These are phyloP conservation scores for Morphnarchus princeps DNA, from an alignment of 2,113 vertebrate genomes.

Conservation along the genomic window DNA sequence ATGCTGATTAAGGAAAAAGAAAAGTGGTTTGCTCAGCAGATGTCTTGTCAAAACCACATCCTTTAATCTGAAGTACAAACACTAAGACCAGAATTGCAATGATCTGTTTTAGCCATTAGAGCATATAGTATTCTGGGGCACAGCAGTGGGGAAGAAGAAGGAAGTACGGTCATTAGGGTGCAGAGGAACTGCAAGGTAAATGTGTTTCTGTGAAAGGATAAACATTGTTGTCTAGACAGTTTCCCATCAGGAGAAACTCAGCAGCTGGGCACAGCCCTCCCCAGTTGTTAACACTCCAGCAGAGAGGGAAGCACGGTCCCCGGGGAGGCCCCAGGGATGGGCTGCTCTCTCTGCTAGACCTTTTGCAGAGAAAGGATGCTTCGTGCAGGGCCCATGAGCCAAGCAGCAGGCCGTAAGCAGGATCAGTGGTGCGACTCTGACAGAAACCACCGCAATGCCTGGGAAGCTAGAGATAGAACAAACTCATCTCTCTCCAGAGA, in stretches of 20 bases:
- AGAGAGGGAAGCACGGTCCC: rapidly evolving
- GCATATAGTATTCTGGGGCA: not conserved
- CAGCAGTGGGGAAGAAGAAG: not conserved
- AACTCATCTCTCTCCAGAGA: not conserved
- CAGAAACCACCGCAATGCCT: not conserved
- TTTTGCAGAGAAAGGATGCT: not conserved
- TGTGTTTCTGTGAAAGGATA: not conserved
- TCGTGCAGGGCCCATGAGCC: rapidly evolving
- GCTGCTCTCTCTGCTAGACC: too few species aligned
- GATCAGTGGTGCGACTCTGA: rapidly evolving
- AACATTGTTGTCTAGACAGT: not conserved
- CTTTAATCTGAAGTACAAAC: constrained; percentile 28
- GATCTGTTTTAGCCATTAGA: not conserved
- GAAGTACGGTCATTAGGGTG: not conserved
- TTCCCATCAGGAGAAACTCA: not conserved
- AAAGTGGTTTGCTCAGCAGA: not conserved
- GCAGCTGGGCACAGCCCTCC: not conserved
- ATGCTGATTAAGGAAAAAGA: not conserved
- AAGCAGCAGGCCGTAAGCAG: not conserved
- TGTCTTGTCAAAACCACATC: constrained; percentile 15
- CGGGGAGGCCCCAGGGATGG: too few species aligned
- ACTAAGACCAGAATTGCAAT: not conserved
- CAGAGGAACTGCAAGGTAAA: not conserved
- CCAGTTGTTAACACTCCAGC: rapidly evolving
- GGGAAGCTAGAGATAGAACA: not conserved